Evolutionary conservation across 2,888 invertebrate species (phyloP).

Genomic region (Lamproptera curius): DNA sequence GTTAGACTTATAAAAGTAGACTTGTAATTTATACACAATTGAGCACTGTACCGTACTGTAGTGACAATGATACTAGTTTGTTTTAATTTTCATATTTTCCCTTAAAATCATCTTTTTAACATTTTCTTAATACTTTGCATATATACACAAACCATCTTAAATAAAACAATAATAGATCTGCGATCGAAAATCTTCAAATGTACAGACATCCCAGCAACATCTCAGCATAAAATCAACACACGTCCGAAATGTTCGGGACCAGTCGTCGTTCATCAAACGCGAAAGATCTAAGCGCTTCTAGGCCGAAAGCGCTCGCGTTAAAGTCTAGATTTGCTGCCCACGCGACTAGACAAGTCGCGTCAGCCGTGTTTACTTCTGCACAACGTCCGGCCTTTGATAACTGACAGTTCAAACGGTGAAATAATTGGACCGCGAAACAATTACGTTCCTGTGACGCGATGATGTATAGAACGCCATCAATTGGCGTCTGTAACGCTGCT

Average conservation of each 20-base stretch:
- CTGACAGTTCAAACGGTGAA: conserved; percentile 24
- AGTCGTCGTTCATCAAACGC: background rate
- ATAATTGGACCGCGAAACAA: conserved; percentile 22
- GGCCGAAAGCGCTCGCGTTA: background rate
- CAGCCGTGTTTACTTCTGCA: conserved; percentile 6
- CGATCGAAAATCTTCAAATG: too few species aligned
- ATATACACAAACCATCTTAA: too few species aligned
- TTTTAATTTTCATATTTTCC: too few species aligned
- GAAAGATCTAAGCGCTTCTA: background rate
- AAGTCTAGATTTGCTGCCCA: background rate
- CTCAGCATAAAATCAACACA: too few species aligned
- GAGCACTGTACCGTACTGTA: too few species aligned
- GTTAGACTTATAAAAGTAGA: too few species aligned
- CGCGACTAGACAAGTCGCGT: conserved; percentile 7
- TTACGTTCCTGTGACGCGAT: conserved; percentile 4
- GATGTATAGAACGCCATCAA: conserved; percentile 8
- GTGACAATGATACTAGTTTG: too few species aligned
- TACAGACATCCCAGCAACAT: too few species aligned
- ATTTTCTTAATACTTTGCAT: too few species aligned
- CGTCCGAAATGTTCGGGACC: background rate
- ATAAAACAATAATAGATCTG: too few species aligned
- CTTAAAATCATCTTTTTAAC: too few species aligned
- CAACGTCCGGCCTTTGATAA: conserved; percentile 23
- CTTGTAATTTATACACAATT: too few species aligned
- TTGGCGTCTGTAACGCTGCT: conserved; percentile 8